Conservation (phyloP, 2,113 vertebrate genomes). For the Elanoides forficatus region DNA sequence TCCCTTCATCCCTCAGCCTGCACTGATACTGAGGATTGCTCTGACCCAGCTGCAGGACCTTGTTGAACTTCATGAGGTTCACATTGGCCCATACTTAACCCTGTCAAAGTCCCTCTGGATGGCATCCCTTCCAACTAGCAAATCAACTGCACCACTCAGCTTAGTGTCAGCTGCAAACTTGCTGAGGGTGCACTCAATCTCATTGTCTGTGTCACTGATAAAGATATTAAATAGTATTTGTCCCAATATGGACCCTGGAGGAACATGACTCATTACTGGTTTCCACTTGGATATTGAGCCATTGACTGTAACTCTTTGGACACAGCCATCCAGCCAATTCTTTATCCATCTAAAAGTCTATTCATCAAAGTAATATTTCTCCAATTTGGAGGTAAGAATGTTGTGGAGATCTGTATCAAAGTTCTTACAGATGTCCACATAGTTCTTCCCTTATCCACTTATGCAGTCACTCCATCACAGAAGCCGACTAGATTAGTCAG, state of each 20-base stretch:
- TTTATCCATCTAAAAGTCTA: not conserved
- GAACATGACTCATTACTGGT: not conserved
- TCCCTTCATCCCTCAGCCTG: not conserved
- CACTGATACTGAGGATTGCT: not conserved
- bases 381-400: not conserved
- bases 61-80: not conserved
- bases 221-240: not conserved
- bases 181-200: not conserved
- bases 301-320: not conserved
- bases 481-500: too few relatives aligned
- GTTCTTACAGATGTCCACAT: not conserved
- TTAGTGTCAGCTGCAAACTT: not conserved
- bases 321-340: not conserved
- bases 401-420: not conserved
- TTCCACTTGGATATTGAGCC: not conserved
- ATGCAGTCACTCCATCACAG: not conserved
- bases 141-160: not conserved
- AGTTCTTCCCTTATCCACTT: not conserved
- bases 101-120: not conserved
- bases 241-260: not conserved
- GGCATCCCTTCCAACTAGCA: not conserved
- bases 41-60: not conserved
- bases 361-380: not conserved
- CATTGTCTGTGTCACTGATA: not conserved
- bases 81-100: not conserved